A percentile compares a stretch with the other conserved stretches of the same genome.
These are phyloP conservation scores for Therioaphis trifolii DNA, from an alignment of 2,888 invertebrate genomes.

Conservation along the genomic window DNA sequence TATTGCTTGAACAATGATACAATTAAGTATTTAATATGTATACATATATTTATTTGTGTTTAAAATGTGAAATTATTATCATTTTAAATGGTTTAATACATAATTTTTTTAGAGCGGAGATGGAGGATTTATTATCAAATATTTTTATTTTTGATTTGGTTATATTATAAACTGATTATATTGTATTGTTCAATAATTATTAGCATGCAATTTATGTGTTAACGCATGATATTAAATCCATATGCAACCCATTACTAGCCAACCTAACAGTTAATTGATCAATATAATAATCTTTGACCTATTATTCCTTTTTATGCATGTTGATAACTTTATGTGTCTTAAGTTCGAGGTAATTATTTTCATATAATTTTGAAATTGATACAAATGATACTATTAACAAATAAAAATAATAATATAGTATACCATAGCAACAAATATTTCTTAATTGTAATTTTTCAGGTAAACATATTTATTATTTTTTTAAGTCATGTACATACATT, in stretches of 20 bases:
- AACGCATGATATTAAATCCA: slow-evolving; percentile 49
- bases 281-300: slow-evolving; percentile 47
- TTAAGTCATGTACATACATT: not conserved
- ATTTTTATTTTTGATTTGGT: not conserved
- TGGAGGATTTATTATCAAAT: not conserved
- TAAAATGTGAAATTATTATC: no score
- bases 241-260: slow-evolving; percentile 45
- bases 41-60: no score
- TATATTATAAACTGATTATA: slow-evolving; percentile 29
- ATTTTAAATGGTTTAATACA: not conserved
- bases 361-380: slow-evolving; percentile 13
- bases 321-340: slow-evolving; percentile 27
- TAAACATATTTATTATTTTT: slow-evolving; percentile 11
- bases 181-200: slow-evolving; percentile 34
- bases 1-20: no score
- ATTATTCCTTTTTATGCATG: slow-evolving; percentile 43
- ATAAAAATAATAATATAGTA: not conserved
- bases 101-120: not conserved
- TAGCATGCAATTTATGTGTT: slow-evolving; percentile 51
- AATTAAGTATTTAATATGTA: no score
- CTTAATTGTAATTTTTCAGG: not conserved
- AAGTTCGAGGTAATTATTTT: slow-evolving; percentile 12
- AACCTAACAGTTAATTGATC: slow-evolving; percentile 48
- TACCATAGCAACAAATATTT: slow-evolving; percentile 2
- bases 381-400: not conserved